phyloP scores from a whole-genome alignment of 2,113 vertebrate genomes.

The Istiophorus platypterus region DNA sequence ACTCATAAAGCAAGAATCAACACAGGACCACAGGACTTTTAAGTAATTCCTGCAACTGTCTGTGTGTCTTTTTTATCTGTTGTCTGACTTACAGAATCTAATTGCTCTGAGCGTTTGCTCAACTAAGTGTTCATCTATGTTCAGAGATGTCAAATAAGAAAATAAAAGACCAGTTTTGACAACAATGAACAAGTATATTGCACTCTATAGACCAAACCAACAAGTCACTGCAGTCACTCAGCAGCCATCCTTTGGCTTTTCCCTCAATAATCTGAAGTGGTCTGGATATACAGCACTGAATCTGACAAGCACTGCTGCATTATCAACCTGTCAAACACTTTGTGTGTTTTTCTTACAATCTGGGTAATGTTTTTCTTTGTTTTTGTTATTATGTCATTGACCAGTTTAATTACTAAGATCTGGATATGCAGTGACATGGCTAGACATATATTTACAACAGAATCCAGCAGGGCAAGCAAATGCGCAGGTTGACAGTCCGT shows the following conservation, averaged over 20 bases:
- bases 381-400: neutral
- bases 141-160: slow-evolving; percentile 28
- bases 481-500: slow-evolving; percentile 16
- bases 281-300: neutral
- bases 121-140: slow-evolving; percentile 13
- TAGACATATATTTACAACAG: slow-evolving; percentile 13
- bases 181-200: neutral
- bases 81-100: slow-evolving; percentile 52
- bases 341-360: neutral
- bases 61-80: slow-evolving; percentile 24
- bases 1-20: slow-evolving; percentile 65
- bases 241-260: slow-evolving; percentile 2
- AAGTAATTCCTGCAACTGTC: slow-evolving; percentile 58
- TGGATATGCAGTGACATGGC: slow-evolving; percentile 22
- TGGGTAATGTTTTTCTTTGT: neutral
- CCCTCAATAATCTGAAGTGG: neutral
- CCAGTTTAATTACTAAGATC: neutral
- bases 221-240: neutral
- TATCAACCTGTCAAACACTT: neutral
- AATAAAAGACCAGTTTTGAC: slow-evolving; percentile 10
- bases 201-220: neutral
- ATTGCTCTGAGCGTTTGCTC: slow-evolving; percentile 16
- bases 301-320: neutral
- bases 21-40: slow-evolving; percentile 65
- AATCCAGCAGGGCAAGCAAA: slow-evolving; percentile 23